Percentiles rank a stretch among this genome's conserved stretches.
Conservation (phyloP, 2,113 vertebrate species). For the Dipodomys spectabilis region DNA sequence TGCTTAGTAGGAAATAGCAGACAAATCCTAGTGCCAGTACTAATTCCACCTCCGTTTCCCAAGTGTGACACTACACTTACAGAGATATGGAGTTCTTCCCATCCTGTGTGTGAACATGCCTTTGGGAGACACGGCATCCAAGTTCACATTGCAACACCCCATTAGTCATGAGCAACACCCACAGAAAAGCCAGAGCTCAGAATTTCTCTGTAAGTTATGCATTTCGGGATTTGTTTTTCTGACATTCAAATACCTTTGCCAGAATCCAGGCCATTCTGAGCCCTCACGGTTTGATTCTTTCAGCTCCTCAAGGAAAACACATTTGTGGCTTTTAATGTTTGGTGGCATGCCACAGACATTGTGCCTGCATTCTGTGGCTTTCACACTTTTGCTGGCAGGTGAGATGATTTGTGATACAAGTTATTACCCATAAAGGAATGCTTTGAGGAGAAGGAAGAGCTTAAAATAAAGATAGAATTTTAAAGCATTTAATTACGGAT, state of each 20-base stretch:
- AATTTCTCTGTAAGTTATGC: constrained; percentile 50
- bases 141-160: constrained; percentile 46
- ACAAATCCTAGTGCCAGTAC: constrained; percentile 53
- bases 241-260: constrained; percentile 31
- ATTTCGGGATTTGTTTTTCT: constrained; percentile 50
- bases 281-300: neutral
- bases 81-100: neutral
- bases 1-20: constrained; percentile 57
- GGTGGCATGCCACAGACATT: no score
- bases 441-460: neutral
- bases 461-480: neutral
- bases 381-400: neutral
- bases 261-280: constrained; percentile 10
- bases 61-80: constrained; percentile 10
- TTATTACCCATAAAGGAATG: neutral
- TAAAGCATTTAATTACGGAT: neutral
- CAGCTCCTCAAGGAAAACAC: neutral
- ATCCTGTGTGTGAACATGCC: neutral
- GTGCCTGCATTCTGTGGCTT: neutral
- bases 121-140: constrained; percentile 35
- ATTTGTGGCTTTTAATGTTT: neutral
- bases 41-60: constrained; percentile 46
- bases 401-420: neutral
- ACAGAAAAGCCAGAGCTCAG: constrained; percentile 17
- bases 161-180: constrained; percentile 61